Evolutionary conservation across 2,888 invertebrate genomes (phyloP).

Genomic region (Idaea biselata): DNA sequence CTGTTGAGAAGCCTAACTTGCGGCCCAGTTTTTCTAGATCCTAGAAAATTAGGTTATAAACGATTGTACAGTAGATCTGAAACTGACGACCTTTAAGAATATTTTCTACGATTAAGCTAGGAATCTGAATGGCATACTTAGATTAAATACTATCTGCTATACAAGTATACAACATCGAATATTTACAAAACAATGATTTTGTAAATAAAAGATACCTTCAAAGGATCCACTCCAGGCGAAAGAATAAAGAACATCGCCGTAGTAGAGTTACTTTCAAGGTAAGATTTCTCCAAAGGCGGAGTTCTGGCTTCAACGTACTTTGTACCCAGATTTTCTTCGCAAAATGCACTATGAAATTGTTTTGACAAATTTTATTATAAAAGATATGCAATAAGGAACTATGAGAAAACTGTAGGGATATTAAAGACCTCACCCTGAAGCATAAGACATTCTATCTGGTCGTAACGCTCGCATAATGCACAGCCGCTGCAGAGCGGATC

Average conservation of each 20-base stretch:
- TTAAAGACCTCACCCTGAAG: constrained; percentile 81
- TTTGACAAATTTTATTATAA: not conserved
- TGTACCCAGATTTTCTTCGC: constrained; percentile 92
- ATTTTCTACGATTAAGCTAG: not conserved
- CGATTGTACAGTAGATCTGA: not conserved
- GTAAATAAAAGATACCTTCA: constrained; percentile 81
- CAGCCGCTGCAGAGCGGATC: constrained; percentile 89
- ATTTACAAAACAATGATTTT: constrained; percentile 5
- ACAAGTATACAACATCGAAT: constrained; percentile 4
- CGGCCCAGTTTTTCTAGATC: constrained; percentile 94
- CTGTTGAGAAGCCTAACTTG: constrained; percentile 88
- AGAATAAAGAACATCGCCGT: constrained; percentile 97
- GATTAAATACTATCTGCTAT: too few species aligned
- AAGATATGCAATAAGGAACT: not conserved
- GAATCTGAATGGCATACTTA: not conserved
- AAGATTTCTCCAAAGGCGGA: constrained; percentile 92
- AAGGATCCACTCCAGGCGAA: constrained; percentile 96
- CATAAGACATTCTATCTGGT: constrained; percentile 97
- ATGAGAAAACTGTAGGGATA: not conserved
- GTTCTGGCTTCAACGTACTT: constrained; percentile 90
- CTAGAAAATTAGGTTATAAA: constrained; percentile 46
- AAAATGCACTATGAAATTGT: constrained; percentile 82
- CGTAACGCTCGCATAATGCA: constrained; percentile 96
- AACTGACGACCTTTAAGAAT: not conserved
- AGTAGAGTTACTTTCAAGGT: constrained; percentile 89